A percentile compares a stretch with the other conserved stretches of the same genome.
Conservation (phyloP, 92 coral and sea anemone species). For the Muricea muricata region DNA sequence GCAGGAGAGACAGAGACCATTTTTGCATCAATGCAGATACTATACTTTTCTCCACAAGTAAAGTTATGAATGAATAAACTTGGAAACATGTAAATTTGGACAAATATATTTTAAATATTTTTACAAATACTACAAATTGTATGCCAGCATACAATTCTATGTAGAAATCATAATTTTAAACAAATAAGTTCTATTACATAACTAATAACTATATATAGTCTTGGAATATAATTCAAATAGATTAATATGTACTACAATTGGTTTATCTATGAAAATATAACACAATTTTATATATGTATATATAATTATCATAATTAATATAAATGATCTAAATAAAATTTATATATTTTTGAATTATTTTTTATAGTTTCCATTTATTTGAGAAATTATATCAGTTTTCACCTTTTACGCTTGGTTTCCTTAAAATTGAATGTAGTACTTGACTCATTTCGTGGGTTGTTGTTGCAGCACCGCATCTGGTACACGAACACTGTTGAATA, state of each 20-base stretch:
- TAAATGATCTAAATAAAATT: background rate
- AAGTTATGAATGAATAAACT: no score
- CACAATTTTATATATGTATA: no score
- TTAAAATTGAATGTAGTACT: background rate
- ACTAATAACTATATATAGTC: background rate
- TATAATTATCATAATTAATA: no score
- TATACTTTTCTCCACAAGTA: no score
- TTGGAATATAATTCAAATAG: no score
- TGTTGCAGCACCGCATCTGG: conserved; percentile 51
- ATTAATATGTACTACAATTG: no score
- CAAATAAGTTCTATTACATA: background rate
- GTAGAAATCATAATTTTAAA: no score
- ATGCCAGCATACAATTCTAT: background rate
- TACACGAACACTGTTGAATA: conserved; percentile 73
- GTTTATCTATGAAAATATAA: background rate
- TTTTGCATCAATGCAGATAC: no score
- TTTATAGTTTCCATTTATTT: background rate
- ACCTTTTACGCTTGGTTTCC: conserved; percentile 1
- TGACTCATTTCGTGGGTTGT: background rate
- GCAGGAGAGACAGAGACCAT: no score
- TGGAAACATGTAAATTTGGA: no score
- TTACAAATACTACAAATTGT: background rate
- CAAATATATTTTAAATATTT: no score
- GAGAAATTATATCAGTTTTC: background rate
- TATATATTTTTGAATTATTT: background rate